These are phyloP conservation scores for Sceliomorpha sp. DNA, from an alignment of 2,888 invertebrate species.

Conservation along the genomic window DNA sequence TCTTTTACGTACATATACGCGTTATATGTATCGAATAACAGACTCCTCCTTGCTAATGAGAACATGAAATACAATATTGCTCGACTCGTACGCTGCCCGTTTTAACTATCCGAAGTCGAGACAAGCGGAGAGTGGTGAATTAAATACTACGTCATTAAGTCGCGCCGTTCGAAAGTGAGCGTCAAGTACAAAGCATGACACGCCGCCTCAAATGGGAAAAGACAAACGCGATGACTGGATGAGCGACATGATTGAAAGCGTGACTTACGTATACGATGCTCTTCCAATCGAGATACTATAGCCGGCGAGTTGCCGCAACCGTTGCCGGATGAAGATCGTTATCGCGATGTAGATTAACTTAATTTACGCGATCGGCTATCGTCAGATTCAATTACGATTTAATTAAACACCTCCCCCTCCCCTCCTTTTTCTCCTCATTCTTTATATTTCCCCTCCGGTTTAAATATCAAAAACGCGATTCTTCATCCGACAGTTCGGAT, in stretches of 20 bases:
- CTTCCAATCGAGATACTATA: conserved; percentile 35
- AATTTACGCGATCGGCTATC: too few species aligned
- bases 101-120: too few species aligned
- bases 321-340: background rate
- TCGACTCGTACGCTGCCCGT: too few species aligned
- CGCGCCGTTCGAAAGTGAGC: conserved; percentile 23
- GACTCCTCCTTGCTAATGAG: background rate
- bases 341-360: too few species aligned
- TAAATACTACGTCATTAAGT: conserved; percentile 22
- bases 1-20: conserved; percentile 11
- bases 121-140: background rate
- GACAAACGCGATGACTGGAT: conserved; percentile 54
- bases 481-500: too few species aligned
- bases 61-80: too few species aligned
- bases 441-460: too few species aligned
- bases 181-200: conserved; percentile 36
- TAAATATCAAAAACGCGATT: too few species aligned
- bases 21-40: too few species aligned
- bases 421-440: too few species aligned
- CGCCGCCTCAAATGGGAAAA: conserved; percentile 32
- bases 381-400: too few species aligned
- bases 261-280: conserved; percentile 32
- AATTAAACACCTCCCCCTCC: too few species aligned
- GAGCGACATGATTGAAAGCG: conserved; percentile 64
- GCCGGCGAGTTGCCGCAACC: background rate